A percentile compares a stretch with the other conserved stretches of the same genome.
Conservation (phyloP, 2,888 invertebrate species). For the Adineta ricciae region DNA sequence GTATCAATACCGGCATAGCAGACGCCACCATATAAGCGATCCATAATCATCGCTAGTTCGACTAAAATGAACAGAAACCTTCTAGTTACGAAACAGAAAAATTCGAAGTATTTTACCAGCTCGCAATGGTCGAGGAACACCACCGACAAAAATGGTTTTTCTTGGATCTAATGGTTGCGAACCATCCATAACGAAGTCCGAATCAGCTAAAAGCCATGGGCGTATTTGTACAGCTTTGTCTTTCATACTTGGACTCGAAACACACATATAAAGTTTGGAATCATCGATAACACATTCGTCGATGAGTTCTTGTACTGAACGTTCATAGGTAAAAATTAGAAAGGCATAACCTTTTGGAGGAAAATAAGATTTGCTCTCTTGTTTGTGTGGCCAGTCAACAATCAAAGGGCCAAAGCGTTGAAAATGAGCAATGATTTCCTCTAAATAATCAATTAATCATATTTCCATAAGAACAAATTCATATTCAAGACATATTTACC, state of each 20-base stretch:
- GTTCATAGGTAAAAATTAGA: conserved; percentile 70
- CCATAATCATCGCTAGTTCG: conserved; percentile 97
- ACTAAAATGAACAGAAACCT: conserved; percentile 43
- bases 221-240: conserved; percentile 94
- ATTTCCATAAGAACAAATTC: background rate
- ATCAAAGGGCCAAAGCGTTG: conserved; percentile 89
- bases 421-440: conserved; percentile 94
- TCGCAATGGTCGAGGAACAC: conserved; percentile 93
- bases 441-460: conserved; percentile 55
- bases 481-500: conserved; percentile 59
- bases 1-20: conserved; percentile 99
- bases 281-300: conserved; percentile 94
- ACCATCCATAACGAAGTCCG: conserved; percentile 93
- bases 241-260: conserved; percentile 95
- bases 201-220: conserved; percentile 90
- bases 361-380: conserved; percentile 96
- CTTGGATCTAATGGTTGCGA: conserved; percentile 91
- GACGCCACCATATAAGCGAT: conserved; percentile 90
- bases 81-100: background rate
- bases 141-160: conserved; percentile 97
- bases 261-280: conserved; percentile 90
- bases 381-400: conserved; percentile 99
- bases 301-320: conserved; percentile 87
- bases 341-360: conserved; percentile 75
- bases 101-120: conserved; percentile 55